These are phyloP conservation scores for Gnathochromis pfefferi DNA, from an alignment of 2,113 vertebrate species.

Conservation along the genomic window DNA sequence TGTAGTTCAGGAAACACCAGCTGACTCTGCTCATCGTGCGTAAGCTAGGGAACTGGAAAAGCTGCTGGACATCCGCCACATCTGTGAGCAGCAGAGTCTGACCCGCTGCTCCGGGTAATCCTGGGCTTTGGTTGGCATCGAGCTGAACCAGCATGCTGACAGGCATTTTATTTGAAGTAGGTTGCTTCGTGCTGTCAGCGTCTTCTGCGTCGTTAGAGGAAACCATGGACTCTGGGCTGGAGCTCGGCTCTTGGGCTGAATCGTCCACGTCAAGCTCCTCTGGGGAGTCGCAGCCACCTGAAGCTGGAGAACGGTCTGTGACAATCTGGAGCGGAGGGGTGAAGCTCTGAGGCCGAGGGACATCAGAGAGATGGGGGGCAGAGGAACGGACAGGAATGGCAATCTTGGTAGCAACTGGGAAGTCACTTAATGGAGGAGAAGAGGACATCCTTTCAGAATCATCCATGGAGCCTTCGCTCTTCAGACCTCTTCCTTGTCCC, in stretches of 20 bases:
- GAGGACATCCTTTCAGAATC: conserved; percentile 77
- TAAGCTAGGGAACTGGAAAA: conserved; percentile 90
- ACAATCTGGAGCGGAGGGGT: conserved; percentile 80
- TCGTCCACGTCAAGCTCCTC: conserved; percentile 88
- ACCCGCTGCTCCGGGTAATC: conserved; percentile 41
- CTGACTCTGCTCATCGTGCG: conserved; percentile 89
- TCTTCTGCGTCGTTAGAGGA: conserved; percentile 70
- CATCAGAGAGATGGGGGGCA: conserved; percentile 68
- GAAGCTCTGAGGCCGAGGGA: conserved; percentile 76
- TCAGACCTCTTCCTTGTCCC: conserved; percentile 38
- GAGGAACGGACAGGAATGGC: conserved; percentile 55
- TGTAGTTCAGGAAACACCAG: conserved; percentile 98
- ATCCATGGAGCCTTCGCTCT: conserved; percentile 79
- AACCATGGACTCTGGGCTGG: conserved; percentile 79
- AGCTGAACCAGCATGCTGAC: conserved; percentile 81
- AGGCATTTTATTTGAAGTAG: conserved; percentile 67
- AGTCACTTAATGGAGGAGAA: conserved; percentile 77
- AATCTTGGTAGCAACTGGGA: conserved; percentile 53
- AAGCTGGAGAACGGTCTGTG: conserved; percentile 66
- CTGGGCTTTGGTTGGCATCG: conserved; percentile 62
- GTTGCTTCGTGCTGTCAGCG: conserved; percentile 64
- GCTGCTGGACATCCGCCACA: conserved; percentile 80
- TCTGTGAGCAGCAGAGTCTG: conserved; percentile 80
- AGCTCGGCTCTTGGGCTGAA: conserved; percentile 73
- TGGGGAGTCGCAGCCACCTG: conserved; percentile 79